A percentile compares a stretch with the other conserved stretches of the same genome.
phyloP scores from a whole-genome alignment of 2,797 vertebrate species.

The Emys orbicularis region DNA sequence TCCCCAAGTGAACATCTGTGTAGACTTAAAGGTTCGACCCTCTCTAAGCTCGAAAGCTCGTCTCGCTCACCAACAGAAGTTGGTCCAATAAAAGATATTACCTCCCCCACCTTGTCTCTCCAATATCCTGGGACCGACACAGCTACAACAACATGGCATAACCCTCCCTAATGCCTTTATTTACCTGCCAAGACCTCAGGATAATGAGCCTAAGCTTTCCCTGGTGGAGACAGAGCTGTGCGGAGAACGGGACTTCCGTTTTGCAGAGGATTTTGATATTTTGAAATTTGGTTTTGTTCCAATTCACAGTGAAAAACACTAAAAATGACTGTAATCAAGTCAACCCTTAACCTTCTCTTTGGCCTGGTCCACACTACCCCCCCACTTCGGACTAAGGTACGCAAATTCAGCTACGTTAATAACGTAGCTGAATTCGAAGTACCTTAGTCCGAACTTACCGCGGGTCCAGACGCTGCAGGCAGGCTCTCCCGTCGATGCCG shows the following conservation, averaged over 20 bases:
- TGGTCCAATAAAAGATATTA: not conserved
- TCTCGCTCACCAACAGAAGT: not conserved
- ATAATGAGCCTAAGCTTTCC: not conserved
- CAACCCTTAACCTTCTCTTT: not conserved
- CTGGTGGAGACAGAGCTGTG: not conserved
- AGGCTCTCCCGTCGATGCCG: too few species aligned
- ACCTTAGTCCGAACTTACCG: too few species aligned
- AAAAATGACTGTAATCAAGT: not conserved
- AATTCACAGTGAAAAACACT: not conserved
- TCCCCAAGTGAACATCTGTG: not conserved
- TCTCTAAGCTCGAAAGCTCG: not conserved
- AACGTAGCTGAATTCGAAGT: too few species aligned
- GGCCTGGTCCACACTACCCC: too few species aligned
- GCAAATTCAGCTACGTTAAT: too few species aligned
- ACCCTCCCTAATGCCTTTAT: not conserved
- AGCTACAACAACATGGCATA: not conserved
- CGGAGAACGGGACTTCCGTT: not conserved
- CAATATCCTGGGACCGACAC: not conserved
- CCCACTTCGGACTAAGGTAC: too few species aligned
- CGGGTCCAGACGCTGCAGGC: too few species aligned
- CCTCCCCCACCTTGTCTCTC: not conserved
- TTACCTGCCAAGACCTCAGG: not conserved
- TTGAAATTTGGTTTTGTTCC: not conserved
- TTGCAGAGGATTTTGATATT: not conserved
- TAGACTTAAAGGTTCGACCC: rapidly evolving